Percentiles rank a stretch among this genome's conserved stretches.
Evolutionary conservation across 2,888 invertebrate genomes (phyloP).

Genomic region (Galeopsomyia nigrocyanea): DNA sequence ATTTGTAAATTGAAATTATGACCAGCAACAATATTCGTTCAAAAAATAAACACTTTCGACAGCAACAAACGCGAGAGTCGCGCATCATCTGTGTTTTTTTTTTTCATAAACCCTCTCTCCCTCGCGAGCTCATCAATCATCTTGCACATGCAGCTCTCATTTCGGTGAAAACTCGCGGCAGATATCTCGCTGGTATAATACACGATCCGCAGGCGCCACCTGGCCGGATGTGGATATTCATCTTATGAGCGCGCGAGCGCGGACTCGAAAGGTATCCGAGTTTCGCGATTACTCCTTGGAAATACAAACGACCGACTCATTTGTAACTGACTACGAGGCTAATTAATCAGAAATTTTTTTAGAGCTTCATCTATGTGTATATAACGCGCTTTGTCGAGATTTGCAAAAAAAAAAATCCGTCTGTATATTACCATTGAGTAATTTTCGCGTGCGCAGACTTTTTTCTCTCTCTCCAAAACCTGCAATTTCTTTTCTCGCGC

Average conservation of each 20-base stretch:
- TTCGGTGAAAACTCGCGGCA: conserved; percentile 53
- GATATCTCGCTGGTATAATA: conserved; percentile 42
- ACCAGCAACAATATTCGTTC: too few relatives aligned
- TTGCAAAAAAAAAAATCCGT: not conserved
- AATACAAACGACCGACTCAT: conserved; percentile 22
- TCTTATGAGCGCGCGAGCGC: conserved; percentile 29
- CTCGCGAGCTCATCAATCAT: too few relatives aligned
- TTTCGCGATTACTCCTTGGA: not conserved
- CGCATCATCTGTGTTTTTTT: too few relatives aligned
- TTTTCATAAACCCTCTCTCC: too few relatives aligned
- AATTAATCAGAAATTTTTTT: conserved; percentile 31
- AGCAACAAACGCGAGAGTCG: too few relatives aligned
- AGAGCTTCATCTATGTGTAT: too few relatives aligned
- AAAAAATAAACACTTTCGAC: too few relatives aligned
- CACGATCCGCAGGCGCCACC: conserved; percentile 58
- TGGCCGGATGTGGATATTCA: conserved; percentile 60
- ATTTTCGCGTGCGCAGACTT: not conserved
- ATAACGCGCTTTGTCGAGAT: not conserved
- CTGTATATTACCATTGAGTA: not conserved
- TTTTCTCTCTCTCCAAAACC: too few relatives aligned
- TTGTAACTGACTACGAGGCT: conserved; percentile 8
- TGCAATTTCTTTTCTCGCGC: too few relatives aligned
- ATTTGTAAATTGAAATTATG: too few relatives aligned
- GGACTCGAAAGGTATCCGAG: conserved; percentile 40
- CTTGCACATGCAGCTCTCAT: not conserved